Evolutionary conservation across 2,797 vertebrate genomes (phyloP).

Genomic region (Brachyalestes nurse): DNA sequence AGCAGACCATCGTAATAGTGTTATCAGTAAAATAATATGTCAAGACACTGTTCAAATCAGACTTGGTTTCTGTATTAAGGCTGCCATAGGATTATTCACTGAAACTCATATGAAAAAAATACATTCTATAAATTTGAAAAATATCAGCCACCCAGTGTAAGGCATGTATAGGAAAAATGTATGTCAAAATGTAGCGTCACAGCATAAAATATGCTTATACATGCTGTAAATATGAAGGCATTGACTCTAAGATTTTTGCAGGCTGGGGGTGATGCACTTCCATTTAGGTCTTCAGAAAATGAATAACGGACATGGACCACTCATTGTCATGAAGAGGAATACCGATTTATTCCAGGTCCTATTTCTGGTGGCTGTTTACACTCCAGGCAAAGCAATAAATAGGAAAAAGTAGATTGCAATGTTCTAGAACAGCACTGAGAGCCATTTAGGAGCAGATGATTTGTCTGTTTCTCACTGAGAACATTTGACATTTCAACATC

Average conservation of each 20-base stretch:
- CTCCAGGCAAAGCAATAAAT: conserved; percentile 4
- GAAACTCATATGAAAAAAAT: too few species aligned
- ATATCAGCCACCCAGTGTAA: too few species aligned
- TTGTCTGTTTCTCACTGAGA: conserved; percentile 30
- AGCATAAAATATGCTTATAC: too few species aligned
- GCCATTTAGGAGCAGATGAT: conserved; percentile 22
- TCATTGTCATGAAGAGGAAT: conserved; percentile 2
- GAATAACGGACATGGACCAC: background rate
- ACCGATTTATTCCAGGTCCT: conserved; percentile 27
- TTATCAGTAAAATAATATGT: too few species aligned
- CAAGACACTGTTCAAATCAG: too few species aligned
- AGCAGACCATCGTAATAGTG: too few species aligned
- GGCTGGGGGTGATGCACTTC: background rate
- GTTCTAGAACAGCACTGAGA: background rate
- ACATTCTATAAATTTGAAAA: too few species aligned
- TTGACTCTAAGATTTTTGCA: background rate
- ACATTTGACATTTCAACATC: conserved; percentile 55
- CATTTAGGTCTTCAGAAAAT: background rate
- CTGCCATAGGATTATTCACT: too few species aligned
- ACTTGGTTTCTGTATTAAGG: too few species aligned
- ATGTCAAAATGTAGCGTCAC: too few species aligned
- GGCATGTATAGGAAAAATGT: too few species aligned
- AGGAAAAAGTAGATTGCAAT: background rate
- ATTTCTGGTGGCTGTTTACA: conserved; percentile 27
- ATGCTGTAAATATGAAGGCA: background rate